Evolutionary conservation across 2,888 invertebrate genomes (phyloP), one percentile per base, ranked within the genome.

Genomic region (Alviniconcha strummeri): DNA sequence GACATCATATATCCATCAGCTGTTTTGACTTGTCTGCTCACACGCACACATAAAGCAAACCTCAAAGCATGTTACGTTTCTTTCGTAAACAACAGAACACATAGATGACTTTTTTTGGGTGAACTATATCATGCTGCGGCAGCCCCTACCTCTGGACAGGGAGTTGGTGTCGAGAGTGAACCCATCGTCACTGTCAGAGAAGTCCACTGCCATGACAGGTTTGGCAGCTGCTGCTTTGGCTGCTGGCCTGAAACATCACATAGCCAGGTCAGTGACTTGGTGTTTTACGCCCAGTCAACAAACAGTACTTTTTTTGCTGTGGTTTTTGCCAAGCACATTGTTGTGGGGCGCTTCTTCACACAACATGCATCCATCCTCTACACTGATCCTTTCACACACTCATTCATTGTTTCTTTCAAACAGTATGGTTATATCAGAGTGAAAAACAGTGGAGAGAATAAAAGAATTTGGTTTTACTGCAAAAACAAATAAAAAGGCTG

Each of bases 121-220:
- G 36, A 36, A 36, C 0, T 36, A 36, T 36, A 36, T 36, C 36
- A 36, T 36, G 36, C 36, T 36, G 36, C 36, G 3, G 36, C 36
- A 52, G 52, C 76, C 15, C 54, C 15, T 82, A 82, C 82, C 82
- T 82, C 76, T 82, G 54, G 72, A 36, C 72, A 81, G 17, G 57
- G 80, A 76, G 9, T 83, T 64, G 19, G 80, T 57, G 15, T 81
- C 81, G 8, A 81, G 71, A 67, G 85, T 81, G 57, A 83, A 86
- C 36, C 85, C 85, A 79, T 86, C 84, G 55, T 86, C 86, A 67
- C 79, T 82, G 60, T 84, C 86, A 9, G 87, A 86, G 81, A 87
- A 85, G 64, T 85, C 85, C n/a, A 83, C 71, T 36, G 83, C 81
- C 11, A 84, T 81, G 19, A 81, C 56, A 1, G 85, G 85, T 19